A percentile compares a stretch with the other conserved stretches of the same genome.
phyloP scores from a whole-genome alignment of 92 coral and sea anemone species.

The Palythoa heliodiscus region DNA sequence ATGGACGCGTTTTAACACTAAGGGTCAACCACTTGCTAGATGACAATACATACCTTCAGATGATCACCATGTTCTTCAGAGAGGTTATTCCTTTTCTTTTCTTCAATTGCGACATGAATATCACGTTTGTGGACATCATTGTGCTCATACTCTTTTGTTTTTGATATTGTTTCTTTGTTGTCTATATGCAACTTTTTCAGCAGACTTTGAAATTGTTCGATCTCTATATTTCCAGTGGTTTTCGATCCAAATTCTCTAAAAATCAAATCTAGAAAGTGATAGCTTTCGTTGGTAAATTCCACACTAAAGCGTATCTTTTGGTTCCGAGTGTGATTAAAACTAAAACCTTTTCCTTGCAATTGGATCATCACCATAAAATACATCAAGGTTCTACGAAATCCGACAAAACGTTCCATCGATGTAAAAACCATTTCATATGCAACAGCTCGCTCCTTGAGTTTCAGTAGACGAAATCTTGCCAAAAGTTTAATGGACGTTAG shows the following conservation, averaged over 20 bases:
- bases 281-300: conserved; percentile 5
- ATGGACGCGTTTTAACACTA: too few relatives aligned
- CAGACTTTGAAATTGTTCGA: conserved; percentile 9
- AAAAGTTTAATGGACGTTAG: too few relatives aligned
- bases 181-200: conserved; percentile 2
- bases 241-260: conserved; percentile 16
- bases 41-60: background rate
- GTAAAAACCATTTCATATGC: too few relatives aligned
- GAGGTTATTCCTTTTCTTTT: background rate
- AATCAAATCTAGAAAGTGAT: conserved; percentile 4
- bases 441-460: too few relatives aligned
- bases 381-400: too few relatives aligned
- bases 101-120: background rate
- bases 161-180: background rate
- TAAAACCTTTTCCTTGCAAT: too few relatives aligned
- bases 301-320: background rate
- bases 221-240: background rate
- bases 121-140: background rate
- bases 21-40: too few relatives aligned
- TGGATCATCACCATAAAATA: too few relatives aligned
- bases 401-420: too few relatives aligned
- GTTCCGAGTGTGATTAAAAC: background rate
- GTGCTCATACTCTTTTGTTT: background rate
- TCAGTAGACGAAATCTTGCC: too few relatives aligned
- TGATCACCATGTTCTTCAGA: background rate